Evolutionary conservation across 2,888 invertebrate genomes (phyloP).

Genomic region (Acrocyrtus sp.): DNA sequence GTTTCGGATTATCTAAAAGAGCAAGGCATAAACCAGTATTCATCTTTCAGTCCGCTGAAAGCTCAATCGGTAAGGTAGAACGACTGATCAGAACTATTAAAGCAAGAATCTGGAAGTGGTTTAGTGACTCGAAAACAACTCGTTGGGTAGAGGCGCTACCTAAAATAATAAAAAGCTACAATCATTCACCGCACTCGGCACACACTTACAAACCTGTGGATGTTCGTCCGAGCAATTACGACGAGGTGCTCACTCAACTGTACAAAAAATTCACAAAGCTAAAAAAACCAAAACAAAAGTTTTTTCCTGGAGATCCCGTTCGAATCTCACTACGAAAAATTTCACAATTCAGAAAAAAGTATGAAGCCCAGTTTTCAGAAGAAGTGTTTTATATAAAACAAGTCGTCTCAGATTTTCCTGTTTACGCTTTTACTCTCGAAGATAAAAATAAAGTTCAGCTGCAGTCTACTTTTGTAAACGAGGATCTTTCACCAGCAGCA

Average conservation of each 20-base stretch:
- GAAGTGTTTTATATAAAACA: too few relatives aligned
- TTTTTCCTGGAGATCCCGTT: too few relatives aligned
- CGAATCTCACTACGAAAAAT: too few relatives aligned
- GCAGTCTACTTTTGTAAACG: too few relatives aligned
- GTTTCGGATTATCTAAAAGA: not conserved
- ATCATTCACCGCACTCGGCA: not conserved
- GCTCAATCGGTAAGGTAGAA: not conserved
- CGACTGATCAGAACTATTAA: not conserved
- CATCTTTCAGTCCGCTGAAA: not conserved
- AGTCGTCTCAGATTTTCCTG: too few relatives aligned
- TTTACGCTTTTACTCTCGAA: too few relatives aligned
- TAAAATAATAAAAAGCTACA: not conserved
- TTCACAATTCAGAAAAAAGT: too few relatives aligned
- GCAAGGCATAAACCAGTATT: not conserved
- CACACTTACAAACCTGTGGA: not conserved
- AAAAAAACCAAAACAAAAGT: conserved; percentile 2
- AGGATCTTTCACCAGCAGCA: too few relatives aligned
- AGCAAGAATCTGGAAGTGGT: not conserved
- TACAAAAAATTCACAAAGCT: not conserved
- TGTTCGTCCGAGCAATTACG: not conserved
- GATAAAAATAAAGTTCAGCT: too few relatives aligned
- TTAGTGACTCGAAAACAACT: not conserved
- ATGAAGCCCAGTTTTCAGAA: too few relatives aligned
- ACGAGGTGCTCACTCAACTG: not conserved
- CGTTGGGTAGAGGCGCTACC: not conserved